Evolutionary conservation across 2,888 invertebrate species (phyloP).

Genomic region (Dolomedes plantarius): DNA sequence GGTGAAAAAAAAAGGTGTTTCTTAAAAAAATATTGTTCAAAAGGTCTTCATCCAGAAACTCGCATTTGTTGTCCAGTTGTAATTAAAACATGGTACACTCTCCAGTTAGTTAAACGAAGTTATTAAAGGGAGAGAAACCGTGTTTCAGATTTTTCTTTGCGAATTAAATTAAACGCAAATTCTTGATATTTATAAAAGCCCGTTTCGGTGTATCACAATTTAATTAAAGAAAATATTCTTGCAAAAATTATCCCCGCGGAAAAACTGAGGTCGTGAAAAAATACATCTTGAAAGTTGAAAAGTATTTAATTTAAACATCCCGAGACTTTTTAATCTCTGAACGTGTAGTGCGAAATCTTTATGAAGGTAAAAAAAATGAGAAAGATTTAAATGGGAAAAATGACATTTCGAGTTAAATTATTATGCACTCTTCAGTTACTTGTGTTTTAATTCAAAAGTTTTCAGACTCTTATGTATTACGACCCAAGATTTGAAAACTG

Average conservation of each 20-base stretch:
- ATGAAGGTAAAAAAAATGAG: neutral
- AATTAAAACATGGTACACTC: neutral
- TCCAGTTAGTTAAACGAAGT: neutral
- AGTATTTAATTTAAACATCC: neutral
- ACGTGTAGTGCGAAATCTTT: neutral
- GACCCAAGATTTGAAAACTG: too few species aligned
- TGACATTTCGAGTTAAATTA: neutral
- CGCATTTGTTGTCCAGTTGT: neutral
- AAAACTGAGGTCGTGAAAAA: neutral
- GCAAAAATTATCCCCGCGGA: neutral
- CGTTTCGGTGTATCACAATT: neutral
- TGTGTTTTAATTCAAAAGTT: too few species aligned
- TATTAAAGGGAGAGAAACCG: neutral
- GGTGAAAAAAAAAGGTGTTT: too few species aligned
- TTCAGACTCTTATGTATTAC: too few species aligned
- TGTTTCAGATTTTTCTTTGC: too few species aligned
- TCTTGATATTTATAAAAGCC: neutral
- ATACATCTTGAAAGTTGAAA: neutral
- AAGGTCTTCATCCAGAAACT: too few species aligned
- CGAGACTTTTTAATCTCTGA: neutral
- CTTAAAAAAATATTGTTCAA: too few species aligned
- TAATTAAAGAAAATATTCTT: neutral
- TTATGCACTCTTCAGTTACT: neutral
- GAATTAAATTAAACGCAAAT: neutral
- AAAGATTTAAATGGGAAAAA: neutral